phyloP scores from a whole-genome alignment of 2,888 invertebrate species.

The Philaethria dido region DNA sequence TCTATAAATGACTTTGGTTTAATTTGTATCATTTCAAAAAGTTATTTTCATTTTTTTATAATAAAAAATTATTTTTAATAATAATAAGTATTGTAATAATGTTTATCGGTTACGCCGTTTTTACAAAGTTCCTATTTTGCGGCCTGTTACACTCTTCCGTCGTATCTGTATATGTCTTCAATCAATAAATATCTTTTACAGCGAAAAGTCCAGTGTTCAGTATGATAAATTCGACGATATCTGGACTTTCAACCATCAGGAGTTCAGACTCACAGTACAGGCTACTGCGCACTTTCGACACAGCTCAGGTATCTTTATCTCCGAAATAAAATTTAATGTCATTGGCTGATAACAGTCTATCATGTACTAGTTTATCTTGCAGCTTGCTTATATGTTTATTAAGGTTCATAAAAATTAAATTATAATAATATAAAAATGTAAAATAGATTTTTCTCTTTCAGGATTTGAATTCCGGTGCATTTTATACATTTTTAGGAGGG shows the following conservation, averaged over 20 bases:
- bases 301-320: constrained; percentile 74
- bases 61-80: too few species aligned
- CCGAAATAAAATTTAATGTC: constrained; percentile 3
- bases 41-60: too few species aligned
- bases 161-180: too few species aligned
- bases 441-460: constrained; percentile 55
- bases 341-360: constrained; percentile 21
- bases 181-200: constrained; percentile 62
- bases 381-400: not conserved
- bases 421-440: not conserved
- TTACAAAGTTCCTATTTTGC: too few species aligned
- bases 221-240: constrained; percentile 89
- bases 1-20: too few species aligned
- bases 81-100: too few species aligned
- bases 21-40: too few species aligned
- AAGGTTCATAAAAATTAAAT: not conserved
- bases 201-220: constrained; percentile 92
- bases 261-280: constrained; percentile 86
- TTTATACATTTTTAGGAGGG: constrained; percentile 86
- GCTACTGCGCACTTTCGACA: constrained; percentile 84
- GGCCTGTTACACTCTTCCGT: too few species aligned
- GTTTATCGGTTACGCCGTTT: too few species aligned
- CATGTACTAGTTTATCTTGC: too few species aligned
- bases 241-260: constrained; percentile 90
- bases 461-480: constrained; percentile 88